Base-by-base conservation (phyloP, 1,140 invertebrate species). In the Drosophila quadrilineata region DNA sequence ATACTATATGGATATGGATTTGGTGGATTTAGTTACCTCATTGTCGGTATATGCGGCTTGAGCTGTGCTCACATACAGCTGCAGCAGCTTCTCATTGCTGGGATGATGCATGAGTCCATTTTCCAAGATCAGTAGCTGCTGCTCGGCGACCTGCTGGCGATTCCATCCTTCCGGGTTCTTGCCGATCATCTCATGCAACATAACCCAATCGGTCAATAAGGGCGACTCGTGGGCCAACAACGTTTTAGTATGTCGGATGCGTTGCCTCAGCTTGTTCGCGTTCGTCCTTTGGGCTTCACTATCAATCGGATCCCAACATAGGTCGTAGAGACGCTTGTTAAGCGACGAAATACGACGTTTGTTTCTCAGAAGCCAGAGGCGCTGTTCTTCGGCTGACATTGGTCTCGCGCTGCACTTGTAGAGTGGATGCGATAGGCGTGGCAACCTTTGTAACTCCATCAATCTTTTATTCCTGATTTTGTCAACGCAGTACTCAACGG, bases 11-110 rank as follows among this genome's bases (percentile, higher is more conserved):
- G n/a, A n/a, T n/a, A n/a, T n/a, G n/a, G n/a, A n/a, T n/a, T n/a
- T n/a, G n/a, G 2, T 6, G 2, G 3, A 5, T n/a, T 14, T 0
- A 3, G 84, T 85, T 14, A 84, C 77, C 54, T 84, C 41, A 28
- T 56, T 85, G 22, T 82, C 74, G 0, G 74, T 62, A 68, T 85
- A 85, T 0, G 74, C 53, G 6, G 36, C 46, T 6, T 38, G 65
- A 0, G 71, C 63, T 0, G 74, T 74, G 4, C 48, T 41, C 8
- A 73, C 64, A 75, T 91, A 82, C 75, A 87, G 68, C 74, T 93
- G 92, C 84, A 92, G 92, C 17, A 91, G 68, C 5, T 92, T 71
- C 74, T 93, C 93, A 71, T 93, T 86, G 29, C 93, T 71, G 91
- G 93, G 93, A 16, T 82, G 74, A 16, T 75, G 58, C 0, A 41